Base-by-base conservation (phyloP, 2,888 invertebrate genomes). In the Adelphocoris suturalis region DNA sequence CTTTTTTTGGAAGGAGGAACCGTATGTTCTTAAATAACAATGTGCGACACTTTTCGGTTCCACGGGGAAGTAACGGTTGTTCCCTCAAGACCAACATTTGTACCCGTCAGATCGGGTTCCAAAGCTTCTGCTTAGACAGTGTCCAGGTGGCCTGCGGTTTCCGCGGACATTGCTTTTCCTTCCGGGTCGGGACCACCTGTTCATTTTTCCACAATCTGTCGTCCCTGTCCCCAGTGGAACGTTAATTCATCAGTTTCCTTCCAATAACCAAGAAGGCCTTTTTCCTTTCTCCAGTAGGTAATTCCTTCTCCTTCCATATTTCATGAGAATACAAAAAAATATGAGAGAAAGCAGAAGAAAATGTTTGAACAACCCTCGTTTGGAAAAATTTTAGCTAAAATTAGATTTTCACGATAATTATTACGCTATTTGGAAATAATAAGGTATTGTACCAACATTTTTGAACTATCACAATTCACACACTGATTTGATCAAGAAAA, bases 21-120 rank as follows among this genome's bases (percentile, higher is more conserved):
- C 46, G 88, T 78, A 78, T 88, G 88, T 88, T 80, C 88, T 78
- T 88, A 78, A 88, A 88, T 88, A 88, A 88, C 88, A 88, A 86
- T 85, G 86, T 68, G 47, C 78, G 88, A 88, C 88, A 85, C 85
- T 61, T 85, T 85, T 85, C 61, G 85, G 82, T 82, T 52, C 48
- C 48, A 23, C 82, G 14, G 81, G 81, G 48, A 81, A 48, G 81
- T 46, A 81, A 46, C 46, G 47, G 82, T 27, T 52, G 82, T 23
- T 55, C 46, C 28, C 55, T 16, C 28, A 27, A 28, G 28, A 37
- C 14, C 7, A 80, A 57, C 61, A 85, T 85, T 61, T 85, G 61
- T 85, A 28, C 85, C 57, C 85, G 85, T 85, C 85, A 85, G 61
- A 19, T 85, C 28, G 55, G 85, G 85, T 85, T 85, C 82, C 23